phyloP scores from a whole-genome alignment of 37 sponge, comb jelly and placozoan species.

The Aphrocallistes beatrix region DNA sequence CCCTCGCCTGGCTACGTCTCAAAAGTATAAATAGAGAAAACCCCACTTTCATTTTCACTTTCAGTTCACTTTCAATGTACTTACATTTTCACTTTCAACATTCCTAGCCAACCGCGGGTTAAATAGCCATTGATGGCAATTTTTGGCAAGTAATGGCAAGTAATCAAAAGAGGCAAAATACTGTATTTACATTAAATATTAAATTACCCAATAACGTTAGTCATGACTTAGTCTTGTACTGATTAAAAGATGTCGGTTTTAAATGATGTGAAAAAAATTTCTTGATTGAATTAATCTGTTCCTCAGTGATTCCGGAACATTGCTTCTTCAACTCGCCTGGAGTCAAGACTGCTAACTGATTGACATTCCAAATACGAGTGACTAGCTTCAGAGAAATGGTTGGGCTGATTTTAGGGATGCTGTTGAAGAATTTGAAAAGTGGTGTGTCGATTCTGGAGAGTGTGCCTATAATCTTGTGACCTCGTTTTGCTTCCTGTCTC shows the following conservation, averaged over 20 bases:
- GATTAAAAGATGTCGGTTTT: background rate
- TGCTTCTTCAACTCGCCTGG: background rate
- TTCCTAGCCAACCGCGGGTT: too few species aligned
- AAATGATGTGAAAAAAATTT: background rate
- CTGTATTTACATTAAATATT: conserved; percentile 9
- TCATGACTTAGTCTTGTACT: background rate
- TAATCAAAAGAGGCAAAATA: conserved; percentile 5
- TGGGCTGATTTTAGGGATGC: background rate
- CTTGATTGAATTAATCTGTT: background rate
- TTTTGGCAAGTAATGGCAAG: too few species aligned
- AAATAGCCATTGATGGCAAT: too few species aligned
- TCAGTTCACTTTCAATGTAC: too few species aligned
- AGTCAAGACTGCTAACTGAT: background rate
- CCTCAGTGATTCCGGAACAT: background rate
- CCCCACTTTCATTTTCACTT: too few species aligned
- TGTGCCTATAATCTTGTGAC: background rate
- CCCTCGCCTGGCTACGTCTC: too few species aligned
- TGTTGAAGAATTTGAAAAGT: background rate
- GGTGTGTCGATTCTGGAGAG: background rate
- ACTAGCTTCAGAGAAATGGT: background rate
- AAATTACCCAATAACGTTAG: background rate
- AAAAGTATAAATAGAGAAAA: too few species aligned
- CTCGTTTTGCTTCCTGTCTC: background rate
- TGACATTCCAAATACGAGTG: background rate
- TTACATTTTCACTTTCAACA: too few species aligned